phyloP scores from a whole-genome alignment of 2,797 vertebrate genomes.

The Labroides dimidiatus region DNA sequence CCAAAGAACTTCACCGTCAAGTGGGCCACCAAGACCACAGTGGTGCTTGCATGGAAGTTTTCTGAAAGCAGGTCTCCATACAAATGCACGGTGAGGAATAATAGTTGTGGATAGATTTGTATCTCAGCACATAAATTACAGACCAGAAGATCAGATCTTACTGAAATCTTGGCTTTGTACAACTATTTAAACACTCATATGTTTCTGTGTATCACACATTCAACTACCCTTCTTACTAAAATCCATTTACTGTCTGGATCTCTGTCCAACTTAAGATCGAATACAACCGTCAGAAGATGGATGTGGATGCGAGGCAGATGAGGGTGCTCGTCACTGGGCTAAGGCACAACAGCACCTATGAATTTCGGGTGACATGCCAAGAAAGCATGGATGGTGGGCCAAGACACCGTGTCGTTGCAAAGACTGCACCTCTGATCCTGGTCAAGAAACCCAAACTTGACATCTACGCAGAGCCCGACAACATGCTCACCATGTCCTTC shows the following conservation, averaged over 20 bases:
- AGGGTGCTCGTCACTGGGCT: conserved; percentile 91
- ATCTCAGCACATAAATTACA: no score
- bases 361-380: conserved; percentile 91
- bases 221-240: background rate
- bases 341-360: conserved; percentile 92
- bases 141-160: no score
- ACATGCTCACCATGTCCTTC: conserved; percentile 89
- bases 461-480: conserved; percentile 88
- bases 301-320: conserved; percentile 91
- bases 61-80: conserved; percentile 86
- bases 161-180: background rate
- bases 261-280: conserved; percentile 87
- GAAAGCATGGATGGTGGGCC: conserved; percentile 90
- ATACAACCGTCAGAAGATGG: conserved; percentile 91
- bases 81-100: conserved; percentile 88
- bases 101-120: no score
- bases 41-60: conserved; percentile 95
- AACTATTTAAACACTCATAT: background rate
- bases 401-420: conserved; percentile 90
- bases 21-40: conserved; percentile 95
- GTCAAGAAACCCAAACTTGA: conserved; percentile 91
- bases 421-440: conserved; percentile 90
- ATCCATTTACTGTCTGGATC: background rate
- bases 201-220: background rate
- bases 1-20: conserved; percentile 99